Percentiles rank a stretch among this genome's conserved stretches.
phyloP scores from a whole-genome alignment of 1,140 invertebrate species.

The Heliconius nattereri region DNA sequence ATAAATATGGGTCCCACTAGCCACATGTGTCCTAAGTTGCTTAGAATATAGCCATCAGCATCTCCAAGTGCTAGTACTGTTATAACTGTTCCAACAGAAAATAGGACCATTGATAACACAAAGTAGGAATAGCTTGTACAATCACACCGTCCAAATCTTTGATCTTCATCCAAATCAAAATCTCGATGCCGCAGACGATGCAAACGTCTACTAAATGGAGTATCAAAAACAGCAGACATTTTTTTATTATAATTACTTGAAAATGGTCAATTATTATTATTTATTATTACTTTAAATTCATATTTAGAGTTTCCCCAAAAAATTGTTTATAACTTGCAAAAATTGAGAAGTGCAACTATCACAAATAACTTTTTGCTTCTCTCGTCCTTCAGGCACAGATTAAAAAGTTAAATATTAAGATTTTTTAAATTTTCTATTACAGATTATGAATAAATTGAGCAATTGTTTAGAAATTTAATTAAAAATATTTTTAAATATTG shows the following conservation, averaged over 20 bases:
- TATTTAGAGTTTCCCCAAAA: constrained; percentile 27
- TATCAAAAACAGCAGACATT: constrained; percentile 84
- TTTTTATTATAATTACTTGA: constrained; percentile 39
- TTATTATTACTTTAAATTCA: constrained; percentile 32
- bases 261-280: constrained; percentile 3
- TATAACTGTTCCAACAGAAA: constrained; percentile 84
- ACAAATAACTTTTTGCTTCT: constrained; percentile 34
- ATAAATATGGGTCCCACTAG: constrained; percentile 86
- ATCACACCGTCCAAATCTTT: constrained; percentile 84
- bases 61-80: constrained; percentile 84
- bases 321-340: constrained; percentile 31
- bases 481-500: no score
- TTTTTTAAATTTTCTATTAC: background rate
- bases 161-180: constrained; percentile 82
- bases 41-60: constrained; percentile 82
- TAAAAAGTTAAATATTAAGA: background rate
- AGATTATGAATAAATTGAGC: background rate
- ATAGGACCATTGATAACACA: constrained; percentile 83
- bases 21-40: constrained; percentile 86
- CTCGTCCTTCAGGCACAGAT: constrained; percentile 28
- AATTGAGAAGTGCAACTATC: constrained; percentile 26
- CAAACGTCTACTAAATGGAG: constrained; percentile 82
- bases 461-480: no score
- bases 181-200: constrained; percentile 82
- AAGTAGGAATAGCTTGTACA: constrained; percentile 86